Percentiles rank a stretch among this genome's conserved stretches.
Conservation (phyloP, 2,888 invertebrate genomes). For the Parasteatoda lunata region DNA sequence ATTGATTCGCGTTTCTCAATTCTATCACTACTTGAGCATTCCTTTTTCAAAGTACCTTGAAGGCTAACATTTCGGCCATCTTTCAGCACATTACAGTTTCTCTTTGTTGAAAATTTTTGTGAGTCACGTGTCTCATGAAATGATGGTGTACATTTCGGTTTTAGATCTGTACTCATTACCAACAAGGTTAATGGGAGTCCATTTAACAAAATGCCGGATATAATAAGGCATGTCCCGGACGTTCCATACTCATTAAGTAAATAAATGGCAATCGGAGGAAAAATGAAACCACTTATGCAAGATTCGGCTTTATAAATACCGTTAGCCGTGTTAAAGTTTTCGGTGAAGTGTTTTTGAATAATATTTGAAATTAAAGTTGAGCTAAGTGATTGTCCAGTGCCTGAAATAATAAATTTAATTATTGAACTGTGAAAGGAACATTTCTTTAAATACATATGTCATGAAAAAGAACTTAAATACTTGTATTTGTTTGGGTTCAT, state of each 20-base stretch:
- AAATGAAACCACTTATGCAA: background rate
- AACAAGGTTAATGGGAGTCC: slow-evolving; percentile 1
- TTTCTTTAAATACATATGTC: no score
- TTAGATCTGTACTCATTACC: background rate
- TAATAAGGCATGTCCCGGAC: slow-evolving; percentile 11
- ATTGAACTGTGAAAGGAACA: no score
- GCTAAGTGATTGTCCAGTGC: background rate
- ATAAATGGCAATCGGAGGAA: background rate
- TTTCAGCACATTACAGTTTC: no score
- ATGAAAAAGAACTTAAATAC: no score
- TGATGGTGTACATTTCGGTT: background rate
- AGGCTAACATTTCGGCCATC: no score
- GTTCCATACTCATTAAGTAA: slow-evolving; percentile 3
- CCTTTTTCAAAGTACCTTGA: no score
- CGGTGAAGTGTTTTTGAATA: background rate
- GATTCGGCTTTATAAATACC: background rate
- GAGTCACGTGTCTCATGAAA: no score
- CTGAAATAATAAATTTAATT: background rate
- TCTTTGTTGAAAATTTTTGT: no score
- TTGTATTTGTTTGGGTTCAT: no score
- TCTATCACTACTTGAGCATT: no score
- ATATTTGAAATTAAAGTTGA: background rate
- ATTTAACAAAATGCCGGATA: slow-evolving; percentile 3
- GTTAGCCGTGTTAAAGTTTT: background rate
- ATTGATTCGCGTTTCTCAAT: no score